Conservation (phyloP, 2,797 vertebrate genomes). For the Neomorphus geoffroyi region DNA sequence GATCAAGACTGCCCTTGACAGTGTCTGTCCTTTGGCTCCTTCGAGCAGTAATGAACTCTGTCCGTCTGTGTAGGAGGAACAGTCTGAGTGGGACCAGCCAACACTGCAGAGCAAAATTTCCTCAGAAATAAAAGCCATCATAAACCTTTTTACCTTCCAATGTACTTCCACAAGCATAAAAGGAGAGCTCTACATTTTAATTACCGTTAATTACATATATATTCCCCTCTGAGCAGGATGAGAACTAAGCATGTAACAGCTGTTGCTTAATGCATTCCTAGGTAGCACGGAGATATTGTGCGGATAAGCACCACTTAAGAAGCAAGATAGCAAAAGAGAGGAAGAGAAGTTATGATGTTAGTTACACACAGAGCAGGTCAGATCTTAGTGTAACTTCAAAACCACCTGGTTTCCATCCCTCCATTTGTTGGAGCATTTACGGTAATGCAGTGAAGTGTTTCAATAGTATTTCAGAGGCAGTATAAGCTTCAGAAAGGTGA, state of each 20-base stretch:
- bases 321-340: not conserved
- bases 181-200: not conserved
- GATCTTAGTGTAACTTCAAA: not conserved
- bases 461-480: not conserved
- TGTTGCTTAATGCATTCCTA: constrained; percentile 53
- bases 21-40: not conserved
- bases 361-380: not conserved
- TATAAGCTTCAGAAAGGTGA: not conserved
- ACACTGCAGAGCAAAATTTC: not conserved
- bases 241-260: not conserved
- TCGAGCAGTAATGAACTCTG: not conserved
- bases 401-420: not conserved
- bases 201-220: not conserved
- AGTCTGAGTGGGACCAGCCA: not conserved
- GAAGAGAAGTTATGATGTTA: not conserved
- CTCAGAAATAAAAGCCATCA: not conserved
- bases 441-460: not conserved
- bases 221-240: not conserved
- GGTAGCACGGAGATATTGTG: not conserved
- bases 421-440: not conserved
- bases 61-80: not conserved
- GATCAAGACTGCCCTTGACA: not conserved
- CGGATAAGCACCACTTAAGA: constrained; percentile 26
- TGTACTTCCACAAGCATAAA: not conserved
- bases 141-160: not conserved